phyloP scores from a whole-genome alignment of 37 sponge, comb jelly and placozoan genomes.

The Axinella damicornis region DNA sequence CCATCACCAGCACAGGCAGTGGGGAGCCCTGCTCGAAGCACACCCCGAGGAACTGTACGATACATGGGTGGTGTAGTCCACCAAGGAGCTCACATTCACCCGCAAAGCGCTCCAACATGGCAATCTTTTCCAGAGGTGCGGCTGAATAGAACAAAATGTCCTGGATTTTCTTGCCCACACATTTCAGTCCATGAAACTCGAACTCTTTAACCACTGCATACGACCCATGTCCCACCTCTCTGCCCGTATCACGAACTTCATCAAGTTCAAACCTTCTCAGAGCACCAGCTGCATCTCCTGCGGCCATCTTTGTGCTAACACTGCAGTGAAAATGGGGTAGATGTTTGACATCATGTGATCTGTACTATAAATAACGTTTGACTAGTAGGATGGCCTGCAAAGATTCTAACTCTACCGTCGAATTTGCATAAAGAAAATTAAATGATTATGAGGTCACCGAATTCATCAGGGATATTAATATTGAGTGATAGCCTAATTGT shows the following conservation, averaged over 20 bases:
- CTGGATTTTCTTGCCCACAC: conserved; percentile 51
- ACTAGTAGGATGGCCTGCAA: too few species aligned
- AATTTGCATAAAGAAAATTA: too few species aligned
- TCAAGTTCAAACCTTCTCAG: neutral
- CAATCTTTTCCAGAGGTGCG: neutral
- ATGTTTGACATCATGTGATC: too few species aligned
- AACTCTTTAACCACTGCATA: conserved; percentile 29
- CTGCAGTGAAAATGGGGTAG: too few species aligned
- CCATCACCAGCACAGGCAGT: conserved; percentile 41
- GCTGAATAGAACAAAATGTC: conserved; percentile 2
- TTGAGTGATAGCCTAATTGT: too few species aligned
- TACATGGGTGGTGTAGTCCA: conserved; percentile 26
- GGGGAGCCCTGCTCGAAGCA: neutral
- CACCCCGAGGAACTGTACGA: conserved; percentile 48
- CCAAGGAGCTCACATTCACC: conserved; percentile 22
- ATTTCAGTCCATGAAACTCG: conserved; percentile 19
- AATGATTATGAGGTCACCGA: too few species aligned
- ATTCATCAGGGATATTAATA: too few species aligned
- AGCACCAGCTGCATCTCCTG: too few species aligned
- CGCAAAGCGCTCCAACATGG: conserved; percentile 16
- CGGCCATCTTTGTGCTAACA: too few species aligned
- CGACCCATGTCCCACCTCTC: conserved; percentile 28
- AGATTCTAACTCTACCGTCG: too few species aligned
- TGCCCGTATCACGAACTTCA: conserved; percentile 15
- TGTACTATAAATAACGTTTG: too few species aligned